Evolutionary conservation across 2,113 vertebrate genomes (phyloP), one percentile per base, ranked within the genome.

Genomic region (Anas platyrhynchos): DNA sequence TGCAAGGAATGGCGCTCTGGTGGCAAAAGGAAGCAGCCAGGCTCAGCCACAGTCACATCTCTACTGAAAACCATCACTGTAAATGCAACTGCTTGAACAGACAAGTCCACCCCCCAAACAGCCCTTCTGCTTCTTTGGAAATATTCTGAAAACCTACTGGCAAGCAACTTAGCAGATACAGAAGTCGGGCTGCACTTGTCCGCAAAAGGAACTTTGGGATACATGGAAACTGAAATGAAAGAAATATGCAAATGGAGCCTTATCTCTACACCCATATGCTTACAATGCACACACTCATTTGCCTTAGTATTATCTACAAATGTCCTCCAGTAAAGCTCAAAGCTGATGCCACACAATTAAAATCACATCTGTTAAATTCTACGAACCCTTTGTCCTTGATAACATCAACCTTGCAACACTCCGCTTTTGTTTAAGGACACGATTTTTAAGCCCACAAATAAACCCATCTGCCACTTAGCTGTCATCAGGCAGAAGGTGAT

Each of bases 201-300:
- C 62, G 72, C 61, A 63, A 13, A 78, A 21, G 56, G 76, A 93
- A 44, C 83, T 84, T 44, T 2, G 65, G 65, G 43, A 84, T 86
- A 52, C 56, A 52, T 50, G 69, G 80, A 41, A 81, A 52, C 9
- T 9, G 54, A 86, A 91, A 91, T 68, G 69, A 88, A 92, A 93
- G 76, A 58, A 94, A 62, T 68, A 93, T 82, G 94, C 94, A 96
- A 95, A 96, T 92, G 0, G 0, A 66, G 77, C 62, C 91, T 96
- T 97, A 96, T 94, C 95, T 96, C 81, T 84, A 27, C 62, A 61
- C 91, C 84, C 77, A 84, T 67, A 91, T 10, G 62, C 77, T 79
- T 63, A 85, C 84, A 66, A 27, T 36, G 67, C 89, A 76, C 9
- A 68, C 16, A 16, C 62, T 94, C 93, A 21, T 87, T 50, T 92